Base-by-base conservation (phyloP, 2,797 vertebrate species). In the Sebastiscus tertius region DNA sequence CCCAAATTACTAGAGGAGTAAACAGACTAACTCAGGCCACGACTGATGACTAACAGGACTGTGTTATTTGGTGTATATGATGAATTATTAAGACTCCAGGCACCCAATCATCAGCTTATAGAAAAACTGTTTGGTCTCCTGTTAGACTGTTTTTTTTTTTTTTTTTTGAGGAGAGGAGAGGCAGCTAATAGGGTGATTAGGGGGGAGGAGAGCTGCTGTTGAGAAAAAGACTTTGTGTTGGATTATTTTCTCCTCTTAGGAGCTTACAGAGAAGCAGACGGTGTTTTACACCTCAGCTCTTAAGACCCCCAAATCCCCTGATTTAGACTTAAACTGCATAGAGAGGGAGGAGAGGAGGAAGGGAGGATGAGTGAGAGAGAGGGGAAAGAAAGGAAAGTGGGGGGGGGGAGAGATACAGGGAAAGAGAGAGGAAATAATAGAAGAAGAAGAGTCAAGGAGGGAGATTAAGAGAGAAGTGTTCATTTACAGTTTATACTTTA, bases 251-350 rank as follows among this genome's bases (percentile, higher is more conserved):
- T 91, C 72, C 77, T 90, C 60, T 84, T 86, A 91, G 88, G 81
- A 85, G 89, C 85, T 93, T 92, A 93, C 88, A 87, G 84, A 88
- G 87, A 86, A 83, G 75, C 85, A 81, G 84, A 18, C 84, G 71
- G 82, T 90, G 87, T 91, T 92, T 92, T 92, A 92, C 84, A 92
- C 88, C 89, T 91, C 84, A 91, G 86, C 92, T 88, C 84, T 88
- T 89, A 93, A 94, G 81, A 90, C 89, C 87, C 84, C 77, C 79
- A 91, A 92, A 93, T 90, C 90, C 90, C 80, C 84, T 46, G 84
- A 92, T 90, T 90, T 91, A 88, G 84, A 91, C 88, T 76, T 89
- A 88, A 91, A 93, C 87, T 90, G 83, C 75, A 80, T 55, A 61
- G 82, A 82, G 77, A 81, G 24, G 46, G 69, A 73, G 59, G 69